Evolutionary conservation across 92 coral and sea anemone genomes (phyloP), one percentile per base, ranked within the genome.

Genomic region (Micromussa lordhowensis): DNA sequence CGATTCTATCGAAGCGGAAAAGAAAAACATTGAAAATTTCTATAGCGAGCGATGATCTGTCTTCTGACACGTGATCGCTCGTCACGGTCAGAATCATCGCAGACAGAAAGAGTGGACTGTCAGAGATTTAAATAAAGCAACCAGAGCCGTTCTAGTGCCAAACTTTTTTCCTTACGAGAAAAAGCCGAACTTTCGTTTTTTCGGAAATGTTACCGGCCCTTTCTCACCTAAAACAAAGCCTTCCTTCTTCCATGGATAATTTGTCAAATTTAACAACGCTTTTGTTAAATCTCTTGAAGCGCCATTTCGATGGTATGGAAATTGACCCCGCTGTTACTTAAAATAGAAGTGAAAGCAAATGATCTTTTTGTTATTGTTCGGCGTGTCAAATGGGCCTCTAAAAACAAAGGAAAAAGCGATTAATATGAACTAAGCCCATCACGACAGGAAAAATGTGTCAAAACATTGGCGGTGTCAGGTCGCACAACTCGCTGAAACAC

Each of bases 401-500:
- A 78, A 87, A 87, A 92, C 94, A 92, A 82, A 71, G 77, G 18
- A 17, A 75, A 86, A 89, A 79, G 94, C 83, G 94, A 92, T 89
- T 90, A 85, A 69, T 81, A 68, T 75, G 75, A 80, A 69, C 31
- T 79, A 84, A 89, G 77, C 94, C 90, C 81, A 92, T 92, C 92
- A 89, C 86, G 40, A 54, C 79, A 70, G 73, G 44, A 78, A 59
- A 75, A 34, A 38, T 61, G 87, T 83, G 86, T 88, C 92, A 91
- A 82, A 91, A 83, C 92, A 88, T 40, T 73, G 31, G 49, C 70
- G 69, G 61, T 34, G 69, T 82, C 54, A 26, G 83, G 48, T 69
- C 48, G 55, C 84, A 68, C 22, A 78, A 69, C 76, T n/a, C n/a
- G n/a, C n/a, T 79, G 74, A 90, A 87, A 81, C 89, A 85, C 75